Base-by-base conservation (phyloP, 1,140 invertebrate genomes). In the Triops cancriformis region DNA sequence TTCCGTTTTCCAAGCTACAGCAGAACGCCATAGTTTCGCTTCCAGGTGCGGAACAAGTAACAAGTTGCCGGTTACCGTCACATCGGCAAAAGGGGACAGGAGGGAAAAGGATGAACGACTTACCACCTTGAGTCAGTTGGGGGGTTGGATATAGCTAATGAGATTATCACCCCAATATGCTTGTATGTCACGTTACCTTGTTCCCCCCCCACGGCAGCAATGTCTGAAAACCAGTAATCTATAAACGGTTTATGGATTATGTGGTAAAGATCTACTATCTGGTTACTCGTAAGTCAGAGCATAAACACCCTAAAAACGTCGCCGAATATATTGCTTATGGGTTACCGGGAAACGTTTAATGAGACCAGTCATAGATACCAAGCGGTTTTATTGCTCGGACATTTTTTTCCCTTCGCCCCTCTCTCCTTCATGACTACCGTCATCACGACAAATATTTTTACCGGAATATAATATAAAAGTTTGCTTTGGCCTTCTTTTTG, bases 291-390 rank as follows among this genome's bases (percentile, higher is more conserved):
- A 64, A 64, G 51, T 18, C 51, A 64, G 23, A 23, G 14, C 14
- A 23, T 9, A 64, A 18, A 18, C 18, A n/a, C 51, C 51, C 51
- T 23, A 23, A 23, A 0, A 64, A 23, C 51, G 51, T 64, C 51
- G 51, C 51, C 10, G 51, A 64, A 64, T 64, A 23, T 64, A 64
- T 64, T 10, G 51, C 51, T 64, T 64, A 64, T 9, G 14, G 18
- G 51, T 64, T 64, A 64, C 51, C 51, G 51, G 51, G 51, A n/a
- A 64, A 64, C 51, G 51, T 64, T 64, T 64, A 64, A 64, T 64
- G 51, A 64, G 51, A 64, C 51, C 51, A n/a, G 51, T 64, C 18
- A 64, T 64, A 3, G 18, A 37, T 37, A 37, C 51, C 51, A 64
- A 64, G 14, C 51, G 23, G 3, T 64, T 64, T 64, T 64, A 64